Conservation (phyloP, 2,888 invertebrate species). For the Malthinus seriepunctatus region DNA sequence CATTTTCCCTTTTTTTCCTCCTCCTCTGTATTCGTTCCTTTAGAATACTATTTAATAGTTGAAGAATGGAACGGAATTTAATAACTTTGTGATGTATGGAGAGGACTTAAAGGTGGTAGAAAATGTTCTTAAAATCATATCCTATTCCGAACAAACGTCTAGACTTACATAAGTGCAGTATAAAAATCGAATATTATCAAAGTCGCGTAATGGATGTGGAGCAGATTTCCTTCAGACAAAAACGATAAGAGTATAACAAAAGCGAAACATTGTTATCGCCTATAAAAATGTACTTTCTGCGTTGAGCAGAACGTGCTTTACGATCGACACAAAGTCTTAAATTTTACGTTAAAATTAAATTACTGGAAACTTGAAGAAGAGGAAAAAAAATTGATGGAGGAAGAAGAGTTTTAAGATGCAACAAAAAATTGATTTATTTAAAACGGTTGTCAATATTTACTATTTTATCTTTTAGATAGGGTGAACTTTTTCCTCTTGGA, state of each 20-base stretch:
- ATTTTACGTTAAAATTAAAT: conserved; percentile 19
- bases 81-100: not conserved
- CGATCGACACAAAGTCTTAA: conserved; percentile 15
- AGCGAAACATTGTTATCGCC: conserved; percentile 25
- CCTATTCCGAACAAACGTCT: not conserved
- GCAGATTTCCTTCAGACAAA: conserved; percentile 17
- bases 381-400: not conserved
- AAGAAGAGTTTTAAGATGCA: not conserved
- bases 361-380: conserved; percentile 9
- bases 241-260: conserved; percentile 18
- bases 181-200: conserved; percentile 10
- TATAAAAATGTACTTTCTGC: conserved; percentile 26
- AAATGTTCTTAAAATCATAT: not conserved
- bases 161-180: not conserved
- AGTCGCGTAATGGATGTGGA: conserved; percentile 5
- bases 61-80: conserved; percentile 2
- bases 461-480: not conserved
- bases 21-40: not conserved
- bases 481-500: not conserved
- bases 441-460: conserved; percentile 3
- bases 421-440: conserved; percentile 2
- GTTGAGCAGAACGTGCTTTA: conserved; percentile 25
- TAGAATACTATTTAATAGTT: conserved; percentile 19
- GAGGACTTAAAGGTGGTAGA: not conserved
- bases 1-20: conserved; percentile 4